Percentiles rank a stretch among this genome's conserved stretches.
Evolutionary conservation across 2,888 invertebrate species (phyloP).

Genomic region (Apoda limacodes): DNA sequence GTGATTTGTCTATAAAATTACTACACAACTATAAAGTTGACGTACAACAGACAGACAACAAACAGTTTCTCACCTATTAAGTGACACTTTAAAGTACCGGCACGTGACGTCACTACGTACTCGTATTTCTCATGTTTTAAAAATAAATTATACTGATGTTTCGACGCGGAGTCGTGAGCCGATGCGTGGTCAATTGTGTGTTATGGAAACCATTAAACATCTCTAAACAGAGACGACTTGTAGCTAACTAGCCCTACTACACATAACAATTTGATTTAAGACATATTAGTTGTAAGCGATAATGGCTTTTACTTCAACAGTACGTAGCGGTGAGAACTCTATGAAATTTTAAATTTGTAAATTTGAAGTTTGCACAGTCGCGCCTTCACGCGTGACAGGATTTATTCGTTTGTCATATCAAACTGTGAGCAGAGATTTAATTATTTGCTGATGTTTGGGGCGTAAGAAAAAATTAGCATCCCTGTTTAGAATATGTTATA

Average conservation of each 20-base stretch:
- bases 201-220: slow-evolving; percentile 62
- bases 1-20: no score
- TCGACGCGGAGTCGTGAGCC: slow-evolving; percentile 32
- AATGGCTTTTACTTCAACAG: slow-evolving; percentile 19
- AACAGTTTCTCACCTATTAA: no score
- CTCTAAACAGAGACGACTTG: slow-evolving; percentile 37
- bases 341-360: slow-evolving; percentile 23
- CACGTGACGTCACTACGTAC: no score
- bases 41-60: no score
- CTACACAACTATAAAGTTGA: no score
- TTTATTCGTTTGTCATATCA: slow-evolving; percentile 60
- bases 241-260: slow-evolving; percentile 51
- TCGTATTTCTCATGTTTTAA: slow-evolving; percentile 37
- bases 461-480: slow-evolving; percentile 58
- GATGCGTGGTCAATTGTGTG: slow-evolving; percentile 62
- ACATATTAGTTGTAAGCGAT: slow-evolving; percentile 11
- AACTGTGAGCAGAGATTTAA: slow-evolving; percentile 46
- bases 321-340: slow-evolving; percentile 14
- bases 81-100: slow-evolving; percentile 31
- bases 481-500: no score
- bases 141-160: slow-evolving; percentile 36
- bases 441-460: slow-evolving; percentile 45
- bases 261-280: slow-evolving; percentile 46
- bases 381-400: slow-evolving; percentile 56
- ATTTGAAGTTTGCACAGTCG: slow-evolving; percentile 35